phyloP scores from a whole-genome alignment of 2,888 invertebrate genomes.

The Nomada fucata region DNA sequence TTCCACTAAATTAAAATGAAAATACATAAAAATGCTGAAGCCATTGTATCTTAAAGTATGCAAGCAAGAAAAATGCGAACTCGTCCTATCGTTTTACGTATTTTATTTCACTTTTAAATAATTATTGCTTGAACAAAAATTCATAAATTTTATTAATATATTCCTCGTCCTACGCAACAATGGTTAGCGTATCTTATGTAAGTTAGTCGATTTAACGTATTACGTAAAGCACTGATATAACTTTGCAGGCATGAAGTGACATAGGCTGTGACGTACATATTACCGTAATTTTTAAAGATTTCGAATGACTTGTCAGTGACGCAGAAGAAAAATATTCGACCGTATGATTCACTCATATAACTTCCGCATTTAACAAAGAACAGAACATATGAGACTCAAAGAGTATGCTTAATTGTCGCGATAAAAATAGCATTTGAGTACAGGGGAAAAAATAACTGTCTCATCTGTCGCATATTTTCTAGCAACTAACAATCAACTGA shows the following conservation, averaged over 20 bases:
- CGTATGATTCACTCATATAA: background rate
- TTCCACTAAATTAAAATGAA: no score
- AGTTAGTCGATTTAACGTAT: conserved; percentile 51
- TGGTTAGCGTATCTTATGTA: conserved; percentile 37
- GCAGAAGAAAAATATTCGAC: background rate
- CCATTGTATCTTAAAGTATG: no score
- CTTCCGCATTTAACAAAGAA: background rate
- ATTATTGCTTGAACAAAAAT: background rate
- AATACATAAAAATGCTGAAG: no score
- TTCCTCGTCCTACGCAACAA: background rate
- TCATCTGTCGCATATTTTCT: background rate
- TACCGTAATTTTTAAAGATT: conserved; percentile 18
- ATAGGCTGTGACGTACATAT: conserved; percentile 9
- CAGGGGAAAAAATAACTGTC: background rate
- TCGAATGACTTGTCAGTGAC: background rate
- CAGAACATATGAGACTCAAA: background rate
- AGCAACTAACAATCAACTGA: no score
- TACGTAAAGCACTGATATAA: conserved; percentile 54
- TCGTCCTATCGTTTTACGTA: background rate
- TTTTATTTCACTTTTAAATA: background rate
- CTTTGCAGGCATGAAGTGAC: conserved; percentile 17
- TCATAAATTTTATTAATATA: background rate
- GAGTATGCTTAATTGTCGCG: background rate
- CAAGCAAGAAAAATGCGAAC: no score
- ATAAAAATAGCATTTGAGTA: background rate